Evolutionary conservation across 2,797 vertebrate genomes (phyloP).

Genomic region (Xenops minutus): DNA sequence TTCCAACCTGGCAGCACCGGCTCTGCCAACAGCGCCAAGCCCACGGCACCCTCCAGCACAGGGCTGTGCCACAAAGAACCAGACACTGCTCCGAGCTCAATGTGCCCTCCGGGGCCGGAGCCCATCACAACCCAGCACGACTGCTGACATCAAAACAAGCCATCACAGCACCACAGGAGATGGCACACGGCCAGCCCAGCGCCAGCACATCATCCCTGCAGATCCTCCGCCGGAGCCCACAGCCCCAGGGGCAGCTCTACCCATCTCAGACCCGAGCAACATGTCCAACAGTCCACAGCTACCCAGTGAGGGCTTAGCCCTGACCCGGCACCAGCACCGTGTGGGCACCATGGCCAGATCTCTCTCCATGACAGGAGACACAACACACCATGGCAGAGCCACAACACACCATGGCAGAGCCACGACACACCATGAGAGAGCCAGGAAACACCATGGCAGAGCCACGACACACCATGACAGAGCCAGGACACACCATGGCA

Average conservation of each 20-base stretch:
- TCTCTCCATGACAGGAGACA: neutral
- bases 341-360: accelerated
- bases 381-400: neutral
- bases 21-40: accelerated
- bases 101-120: neutral
- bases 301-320: neutral
- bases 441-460: neutral
- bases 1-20: accelerated
- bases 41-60: accelerated
- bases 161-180: accelerated
- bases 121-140: accelerated
- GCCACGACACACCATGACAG: accelerated
- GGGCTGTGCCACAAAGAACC: neutral
- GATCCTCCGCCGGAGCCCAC: accelerated
- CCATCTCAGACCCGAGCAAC: neutral
- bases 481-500: accelerated
- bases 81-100: neutral
- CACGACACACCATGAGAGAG: neutral
- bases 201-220: accelerated
- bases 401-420: accelerated
- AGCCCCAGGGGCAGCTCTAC: accelerated
- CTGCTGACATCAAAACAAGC: neutral
- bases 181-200: accelerated
- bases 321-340: accelerated
- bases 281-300: accelerated